Conservation (phyloP, 2,797 vertebrate species). For the Sebastes cheni region DNA sequence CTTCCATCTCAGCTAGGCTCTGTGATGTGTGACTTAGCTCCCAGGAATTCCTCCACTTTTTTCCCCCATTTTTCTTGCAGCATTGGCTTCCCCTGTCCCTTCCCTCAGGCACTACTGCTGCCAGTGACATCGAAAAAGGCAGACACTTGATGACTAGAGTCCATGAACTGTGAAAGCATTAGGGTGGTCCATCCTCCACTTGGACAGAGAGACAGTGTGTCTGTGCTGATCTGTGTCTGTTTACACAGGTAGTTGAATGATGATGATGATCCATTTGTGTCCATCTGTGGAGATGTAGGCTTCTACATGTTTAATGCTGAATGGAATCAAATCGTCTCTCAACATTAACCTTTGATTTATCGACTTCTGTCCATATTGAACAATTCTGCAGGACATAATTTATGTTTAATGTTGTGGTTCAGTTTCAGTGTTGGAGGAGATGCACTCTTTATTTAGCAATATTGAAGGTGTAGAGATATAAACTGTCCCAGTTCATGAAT, state of each 20-base stretch:
- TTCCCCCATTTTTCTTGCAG: not conserved
- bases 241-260: not conserved
- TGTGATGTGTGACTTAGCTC: conserved; percentile 16
- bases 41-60: not conserved
- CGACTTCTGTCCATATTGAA: not conserved
- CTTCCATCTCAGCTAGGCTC: not conserved
- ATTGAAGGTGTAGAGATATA: not conserved
- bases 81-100: not conserved
- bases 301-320: not conserved
- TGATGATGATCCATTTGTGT: not conserved
- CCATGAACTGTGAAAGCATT: conserved; percentile 15
- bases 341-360: not conserved
- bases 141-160: conserved; percentile 1
- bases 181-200: not conserved
- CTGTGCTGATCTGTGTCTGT: not conserved
- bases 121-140: not conserved
- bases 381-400: not conserved
- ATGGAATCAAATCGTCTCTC: not conserved
- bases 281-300: not conserved
- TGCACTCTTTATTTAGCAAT: not conserved
- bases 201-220: not conserved
- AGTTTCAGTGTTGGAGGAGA: not conserved
- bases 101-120: not conserved
- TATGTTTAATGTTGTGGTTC: not conserved
- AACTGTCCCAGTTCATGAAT: not conserved